Evolutionary conservation across 2,113 vertebrate species (phyloP).

Genomic region (Gavialis gangeticus): DNA sequence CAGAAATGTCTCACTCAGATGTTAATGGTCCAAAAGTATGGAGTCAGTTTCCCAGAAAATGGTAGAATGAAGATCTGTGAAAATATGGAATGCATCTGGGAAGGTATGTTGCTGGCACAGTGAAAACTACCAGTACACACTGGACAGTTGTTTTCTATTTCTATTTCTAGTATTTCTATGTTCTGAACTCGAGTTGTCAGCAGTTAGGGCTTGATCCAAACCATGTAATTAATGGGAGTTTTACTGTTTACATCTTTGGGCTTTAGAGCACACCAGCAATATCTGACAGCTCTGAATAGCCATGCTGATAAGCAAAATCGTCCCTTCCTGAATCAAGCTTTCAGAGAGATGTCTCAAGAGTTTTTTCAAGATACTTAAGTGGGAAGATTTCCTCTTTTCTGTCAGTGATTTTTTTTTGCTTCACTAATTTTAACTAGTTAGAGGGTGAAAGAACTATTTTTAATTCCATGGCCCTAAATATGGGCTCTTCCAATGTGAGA

Average conservation of each 20-base stretch:
- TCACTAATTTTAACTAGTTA: neutral
- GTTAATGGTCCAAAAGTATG: neutral
- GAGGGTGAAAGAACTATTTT: neutral
- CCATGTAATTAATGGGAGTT: neutral
- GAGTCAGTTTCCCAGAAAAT: neutral
- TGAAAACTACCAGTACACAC: neutral
- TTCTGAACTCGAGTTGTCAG: neutral
- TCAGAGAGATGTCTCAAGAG: neutral
- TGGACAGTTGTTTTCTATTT: neutral
- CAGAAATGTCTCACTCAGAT: constrained; percentile 37
- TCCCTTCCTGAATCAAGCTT: neutral
- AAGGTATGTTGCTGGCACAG: constrained; percentile 16
- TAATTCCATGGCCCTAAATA: neutral
- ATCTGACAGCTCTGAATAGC: neutral
- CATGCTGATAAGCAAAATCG: neutral
- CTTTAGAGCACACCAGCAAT: no score
- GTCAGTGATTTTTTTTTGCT: neutral
- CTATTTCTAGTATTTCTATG: neutral
- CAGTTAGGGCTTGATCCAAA: neutral
- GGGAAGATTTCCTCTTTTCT: neutral
- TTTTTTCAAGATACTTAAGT: no score
- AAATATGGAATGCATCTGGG: constrained; percentile 29
- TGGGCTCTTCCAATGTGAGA: neutral
- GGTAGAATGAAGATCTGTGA: constrained; percentile 53
- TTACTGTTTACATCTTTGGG: neutral